Evolutionary conservation across 2,797 vertebrate species (phyloP), one percentile per base, ranked within the genome.

Genomic region (Pseudotriccus pelzelni): DNA sequence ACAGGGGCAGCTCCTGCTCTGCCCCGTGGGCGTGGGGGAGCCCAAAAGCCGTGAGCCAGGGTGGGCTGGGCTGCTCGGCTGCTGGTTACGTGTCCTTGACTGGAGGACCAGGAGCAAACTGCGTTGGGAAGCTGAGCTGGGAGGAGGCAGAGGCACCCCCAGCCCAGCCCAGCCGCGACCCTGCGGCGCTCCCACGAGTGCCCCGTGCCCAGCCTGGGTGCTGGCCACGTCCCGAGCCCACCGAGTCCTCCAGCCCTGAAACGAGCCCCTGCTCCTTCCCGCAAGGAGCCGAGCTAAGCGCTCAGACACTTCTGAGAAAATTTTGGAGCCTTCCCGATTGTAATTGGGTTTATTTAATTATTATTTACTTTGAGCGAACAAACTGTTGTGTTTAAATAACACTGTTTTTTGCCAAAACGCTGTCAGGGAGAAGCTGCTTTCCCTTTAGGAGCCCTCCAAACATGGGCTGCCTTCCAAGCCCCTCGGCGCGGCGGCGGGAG

Each of bases 371-470:
- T 9, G 86, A 76, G 56, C 59, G 87, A 47, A 84, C 66, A 47
- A 96, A 60, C 66, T 81, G 88, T 66, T 92, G 77, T 88, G 72
- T 92, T 94, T 84, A 85, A 94, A 88, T 44, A 92, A 60, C 53
- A 2, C 49, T 27, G 22, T 0, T 69, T 69, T 92, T 79, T 97
- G 94, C 93, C 74, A 87, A 84, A 62, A 37, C 0, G 12, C 84
- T 94, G 86, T 89, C 92, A 87, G 5, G 5, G 80, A 92, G 77
- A 92, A 95, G 92, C 88, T 90, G 88, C 94, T 96, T 79, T 87
- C 80, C 86, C 89, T 84, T 75, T 5, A 81, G 95, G 84, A 90
- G 83, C 83, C 86, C 89, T 93, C 83, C 83, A 58, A 18, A 53
- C 8, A 13, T 36, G 90, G 94, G 94, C 93, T 90, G 19, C 58